Evolutionary conservation across 30 jellyfish, hydroid and myxozoan species (phyloP).

Genomic region (Pseudorhiza aurosa): DNA sequence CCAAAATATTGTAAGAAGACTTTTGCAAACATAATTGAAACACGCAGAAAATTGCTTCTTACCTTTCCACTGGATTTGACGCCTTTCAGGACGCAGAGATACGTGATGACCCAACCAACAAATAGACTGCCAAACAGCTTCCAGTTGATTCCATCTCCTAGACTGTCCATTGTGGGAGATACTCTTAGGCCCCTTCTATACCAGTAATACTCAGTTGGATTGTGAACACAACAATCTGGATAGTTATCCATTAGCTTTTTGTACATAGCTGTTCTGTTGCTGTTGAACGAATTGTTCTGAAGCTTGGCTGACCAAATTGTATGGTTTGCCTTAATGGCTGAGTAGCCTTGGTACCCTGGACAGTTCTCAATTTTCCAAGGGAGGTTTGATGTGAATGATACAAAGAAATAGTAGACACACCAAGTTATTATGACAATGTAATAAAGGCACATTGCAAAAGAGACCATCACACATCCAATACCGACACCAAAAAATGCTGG

Average conservation of each 20-base stretch:
- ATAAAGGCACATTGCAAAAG: constrained; percentile 94
- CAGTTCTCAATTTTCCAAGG: constrained; percentile 89
- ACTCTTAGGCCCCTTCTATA: constrained; percentile 74
- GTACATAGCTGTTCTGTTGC: constrained; percentile 41
- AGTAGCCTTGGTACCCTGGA: constrained; percentile 57
- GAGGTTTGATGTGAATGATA: constrained; percentile 80
- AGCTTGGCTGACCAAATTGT: constrained; percentile 13
- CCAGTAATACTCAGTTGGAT: constrained; percentile 89
- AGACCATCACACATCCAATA: constrained; percentile 85
- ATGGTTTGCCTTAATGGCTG: constrained; percentile 29
- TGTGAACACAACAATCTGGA: constrained; percentile 82
- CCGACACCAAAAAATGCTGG: constrained; percentile 98
- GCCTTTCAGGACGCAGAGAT: constrained; percentile 88
- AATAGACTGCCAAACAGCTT: constrained; percentile 80
- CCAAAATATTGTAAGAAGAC: not conserved
- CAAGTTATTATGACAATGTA: constrained; percentile 94
- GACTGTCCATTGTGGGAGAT: constrained; percentile 48
- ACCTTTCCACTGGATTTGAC: constrained; percentile 96
- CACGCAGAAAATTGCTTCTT: not conserved
- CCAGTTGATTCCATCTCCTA: constrained; percentile 85
- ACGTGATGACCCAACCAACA: constrained; percentile 88
- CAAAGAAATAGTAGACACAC: constrained; percentile 91
- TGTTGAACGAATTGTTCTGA: not conserved
- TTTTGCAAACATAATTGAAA: not conserved
- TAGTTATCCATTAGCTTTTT: constrained; percentile 39